Evolutionary conservation across 2,888 invertebrate species (phyloP).

Genomic region (Gonocerus acuteangulatus): DNA sequence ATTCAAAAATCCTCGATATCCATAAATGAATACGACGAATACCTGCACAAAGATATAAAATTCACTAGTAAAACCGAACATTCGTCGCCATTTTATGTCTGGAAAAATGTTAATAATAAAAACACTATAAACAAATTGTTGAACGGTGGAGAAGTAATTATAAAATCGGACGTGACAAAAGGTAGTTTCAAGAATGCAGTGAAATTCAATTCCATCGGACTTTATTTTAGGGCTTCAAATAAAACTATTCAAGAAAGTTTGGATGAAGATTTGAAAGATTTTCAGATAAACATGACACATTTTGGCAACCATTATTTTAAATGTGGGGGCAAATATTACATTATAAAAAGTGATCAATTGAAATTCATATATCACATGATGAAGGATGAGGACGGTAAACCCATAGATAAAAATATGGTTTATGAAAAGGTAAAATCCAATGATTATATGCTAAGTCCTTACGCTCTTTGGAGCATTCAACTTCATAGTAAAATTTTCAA

Average conservation of each 20-base stretch:
- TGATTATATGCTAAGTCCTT: conserved; percentile 2
- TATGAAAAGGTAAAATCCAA: conserved; percentile 1
- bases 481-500: not conserved
- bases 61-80: not conserved
- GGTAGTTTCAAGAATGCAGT: not conserved
- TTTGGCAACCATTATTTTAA: not conserved
- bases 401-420: not conserved
- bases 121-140: conserved; percentile 1
- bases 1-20: not conserved
- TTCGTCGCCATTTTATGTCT: not conserved
- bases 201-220: conserved; percentile 6
- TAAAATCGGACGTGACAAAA: conserved; percentile 5
- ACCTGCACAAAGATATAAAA: not conserved
- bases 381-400: not conserved
- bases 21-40: not conserved
- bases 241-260: not conserved
- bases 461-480: conserved; percentile 4
- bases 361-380: not conserved
- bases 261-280: not conserved
- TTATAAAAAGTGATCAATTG: not conserved
- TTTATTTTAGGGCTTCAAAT: not conserved
- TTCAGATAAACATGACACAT: not conserved
- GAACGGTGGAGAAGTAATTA: not conserved
- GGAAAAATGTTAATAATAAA: not conserved
- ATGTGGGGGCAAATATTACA: conserved; percentile 3